Evolutionary conservation across 2,888 invertebrate genomes (phyloP).

Genomic region (Horisme vitalbata): DNA sequence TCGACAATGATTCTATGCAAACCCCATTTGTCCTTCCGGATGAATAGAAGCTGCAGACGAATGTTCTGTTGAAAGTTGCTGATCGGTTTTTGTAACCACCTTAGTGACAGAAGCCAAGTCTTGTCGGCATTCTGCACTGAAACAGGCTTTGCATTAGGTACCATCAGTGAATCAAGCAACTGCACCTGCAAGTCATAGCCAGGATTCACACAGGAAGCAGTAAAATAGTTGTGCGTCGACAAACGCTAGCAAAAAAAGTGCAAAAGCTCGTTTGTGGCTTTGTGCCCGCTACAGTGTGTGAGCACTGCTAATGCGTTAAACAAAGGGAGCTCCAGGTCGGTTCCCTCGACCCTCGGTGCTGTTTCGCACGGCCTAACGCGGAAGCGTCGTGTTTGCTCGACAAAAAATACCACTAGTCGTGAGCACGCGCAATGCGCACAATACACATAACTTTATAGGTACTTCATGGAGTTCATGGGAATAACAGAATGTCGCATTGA

Average conservation of each 20-base stretch:
- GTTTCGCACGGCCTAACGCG: constrained; percentile 73
- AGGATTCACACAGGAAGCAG: constrained; percentile 15
- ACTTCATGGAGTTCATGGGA: constrained; percentile 55
- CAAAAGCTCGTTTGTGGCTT: constrained; percentile 25
- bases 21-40: too few relatives aligned
- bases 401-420: constrained; percentile 56
- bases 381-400: constrained; percentile 66
- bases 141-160: too few relatives aligned
- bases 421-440: constrained; percentile 52
- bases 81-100: too few relatives aligned
- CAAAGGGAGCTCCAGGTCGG: constrained; percentile 69
- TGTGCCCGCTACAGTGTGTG: constrained; percentile 43
- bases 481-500: constrained; percentile 36
- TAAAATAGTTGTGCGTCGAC: constrained; percentile 7
- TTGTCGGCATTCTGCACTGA: too few relatives aligned
- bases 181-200: neutral
- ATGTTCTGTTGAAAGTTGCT: too few relatives aligned
- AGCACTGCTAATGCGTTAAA: constrained; percentile 55
- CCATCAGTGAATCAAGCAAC: neutral
- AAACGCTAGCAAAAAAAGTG: constrained; percentile 23
- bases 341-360: constrained; percentile 62
- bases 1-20: too few relatives aligned
- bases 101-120: too few relatives aligned
- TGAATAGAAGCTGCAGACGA: too few relatives aligned
- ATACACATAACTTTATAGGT: constrained; percentile 49